Evolutionary conservation across 2,888 invertebrate species (phyloP), one percentile per base, ranked within the genome.

Genomic region (Drosophila emarginata): DNA sequence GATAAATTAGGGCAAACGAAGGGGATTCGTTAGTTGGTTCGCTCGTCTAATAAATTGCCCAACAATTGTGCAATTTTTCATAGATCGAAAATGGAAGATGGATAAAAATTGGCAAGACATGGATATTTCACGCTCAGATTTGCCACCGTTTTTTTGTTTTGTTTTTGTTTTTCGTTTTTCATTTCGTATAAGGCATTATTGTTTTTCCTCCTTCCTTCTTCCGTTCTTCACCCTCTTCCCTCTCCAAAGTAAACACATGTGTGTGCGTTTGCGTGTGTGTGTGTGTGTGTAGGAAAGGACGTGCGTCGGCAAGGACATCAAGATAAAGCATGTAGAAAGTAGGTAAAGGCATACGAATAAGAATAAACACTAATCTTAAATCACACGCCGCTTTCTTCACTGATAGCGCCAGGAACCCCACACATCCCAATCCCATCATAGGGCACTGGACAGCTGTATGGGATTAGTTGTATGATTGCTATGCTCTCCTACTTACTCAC

Each of bases 31-130:
- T 32, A 9, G 45, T 45, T 45, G 11, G 45, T 45, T 45, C 18
- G 45, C 11, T 45, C 21, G 45, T 45, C 78, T 80, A 89, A 88
- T 89, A 88, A 89, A 89, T 89, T 88, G 84, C 86, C 67, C 72
- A 76, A 88, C 87, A 89, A 89, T 89, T 89, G 86, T 72, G 77
- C 80, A 89, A 90, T 89, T 89, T 89, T 71, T 71, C 71, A 71
- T 37, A 65, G 59, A 68, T 15, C 40, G 37, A 28, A 62, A 50
- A 56, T 37, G 39, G 51, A 60, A 65, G 70, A 72, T 72, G 51
- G 45, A 53, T 45, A 18, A 57, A 72, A 59, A 70, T 64, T 54
- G 54, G 15, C 40, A 60, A 32, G 32, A 58, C 45, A 36, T 52
- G 54, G 45, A 45, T 23, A 39, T 60, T 70, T 77, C 75, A 77